A percentile compares a stretch with the other conserved stretches of the same genome.
These are phyloP conservation scores for Bucorvus abyssinicus DNA, from an alignment of 2,797 vertebrate genomes.

Conservation along the genomic window DNA sequence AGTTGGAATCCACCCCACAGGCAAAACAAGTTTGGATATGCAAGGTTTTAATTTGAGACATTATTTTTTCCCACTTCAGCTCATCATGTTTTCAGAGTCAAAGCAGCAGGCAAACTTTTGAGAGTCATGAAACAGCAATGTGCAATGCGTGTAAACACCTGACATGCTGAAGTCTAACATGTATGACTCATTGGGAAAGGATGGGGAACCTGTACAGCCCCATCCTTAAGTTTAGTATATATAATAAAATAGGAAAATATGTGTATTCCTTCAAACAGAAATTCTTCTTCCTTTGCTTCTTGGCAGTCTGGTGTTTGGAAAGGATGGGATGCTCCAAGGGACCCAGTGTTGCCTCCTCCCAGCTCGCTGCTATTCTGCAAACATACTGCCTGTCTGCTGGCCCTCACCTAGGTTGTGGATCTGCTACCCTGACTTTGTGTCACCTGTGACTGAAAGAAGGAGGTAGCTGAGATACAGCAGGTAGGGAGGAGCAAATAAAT, in stretches of 20 bases:
- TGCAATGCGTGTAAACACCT: not conserved
- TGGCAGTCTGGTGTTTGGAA: not conserved
- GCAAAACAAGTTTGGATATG: not conserved
- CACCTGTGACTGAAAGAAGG: not conserved
- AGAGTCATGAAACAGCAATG: not conserved
- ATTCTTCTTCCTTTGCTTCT: not conserved
- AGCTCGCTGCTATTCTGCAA: not conserved
- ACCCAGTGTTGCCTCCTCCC: fast-evolving
- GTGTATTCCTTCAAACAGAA: not conserved
- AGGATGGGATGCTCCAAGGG: fast-evolving
- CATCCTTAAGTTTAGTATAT: not conserved
- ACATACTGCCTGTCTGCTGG: not conserved
- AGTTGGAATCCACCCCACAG: not conserved
- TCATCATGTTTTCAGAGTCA: not conserved
- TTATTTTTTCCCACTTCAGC: not conserved
- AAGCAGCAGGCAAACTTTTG: not conserved
- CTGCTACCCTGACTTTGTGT: not conserved
- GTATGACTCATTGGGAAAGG: not conserved
- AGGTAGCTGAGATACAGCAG: not conserved
- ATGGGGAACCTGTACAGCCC: not conserved
- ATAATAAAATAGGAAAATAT: not conserved
- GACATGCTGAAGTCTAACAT: not conserved
- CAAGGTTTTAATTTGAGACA: not conserved
- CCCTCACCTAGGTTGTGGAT: not conserved
- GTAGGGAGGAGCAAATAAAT: not conserved